These are phyloP conservation scores for Nasonia vitripennis DNA, from an alignment of 1,140 invertebrate species.

Conservation along the genomic window DNA sequence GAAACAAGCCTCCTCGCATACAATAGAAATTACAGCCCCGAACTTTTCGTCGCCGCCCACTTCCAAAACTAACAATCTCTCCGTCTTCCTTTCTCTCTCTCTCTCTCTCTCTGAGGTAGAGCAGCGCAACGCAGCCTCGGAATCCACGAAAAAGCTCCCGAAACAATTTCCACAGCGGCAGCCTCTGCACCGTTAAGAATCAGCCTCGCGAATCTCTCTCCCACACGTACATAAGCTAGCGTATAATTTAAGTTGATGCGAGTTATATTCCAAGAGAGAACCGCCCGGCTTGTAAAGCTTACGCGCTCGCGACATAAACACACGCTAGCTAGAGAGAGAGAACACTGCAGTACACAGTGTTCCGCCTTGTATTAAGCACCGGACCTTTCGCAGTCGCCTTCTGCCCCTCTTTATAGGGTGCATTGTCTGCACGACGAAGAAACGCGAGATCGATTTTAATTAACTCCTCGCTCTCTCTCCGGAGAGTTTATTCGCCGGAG, in stretches of 20 bases:
- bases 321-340: neutral
- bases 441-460: slow-evolving; percentile 36
- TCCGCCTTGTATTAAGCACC: too few relatives aligned
- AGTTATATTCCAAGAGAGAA: slow-evolving; percentile 16
- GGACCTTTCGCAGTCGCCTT: neutral
- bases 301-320: neutral
- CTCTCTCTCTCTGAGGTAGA: neutral
- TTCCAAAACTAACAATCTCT: slow-evolving; percentile 1
- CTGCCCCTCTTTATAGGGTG: neutral
- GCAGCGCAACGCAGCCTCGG: neutral
- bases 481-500: neutral
- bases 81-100: neutral
- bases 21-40: neutral
- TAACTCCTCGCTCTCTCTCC: neutral
- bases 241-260: slow-evolving; percentile 48
- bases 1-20: neutral
- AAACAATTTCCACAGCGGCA: neutral
- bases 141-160: neutral
- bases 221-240: slow-evolving; percentile 16
- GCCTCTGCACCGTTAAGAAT: slow-evolving; percentile 34
- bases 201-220: slow-evolving; percentile 20
- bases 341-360: too few relatives aligned
- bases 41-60: neutral
- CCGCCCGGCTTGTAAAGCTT: slow-evolving; percentile 26
- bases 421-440: neutral